Evolutionary conservation across 2,113 vertebrate species (phyloP), one percentile per base, ranked within the genome.

Genomic region (Passer domesticus): DNA sequence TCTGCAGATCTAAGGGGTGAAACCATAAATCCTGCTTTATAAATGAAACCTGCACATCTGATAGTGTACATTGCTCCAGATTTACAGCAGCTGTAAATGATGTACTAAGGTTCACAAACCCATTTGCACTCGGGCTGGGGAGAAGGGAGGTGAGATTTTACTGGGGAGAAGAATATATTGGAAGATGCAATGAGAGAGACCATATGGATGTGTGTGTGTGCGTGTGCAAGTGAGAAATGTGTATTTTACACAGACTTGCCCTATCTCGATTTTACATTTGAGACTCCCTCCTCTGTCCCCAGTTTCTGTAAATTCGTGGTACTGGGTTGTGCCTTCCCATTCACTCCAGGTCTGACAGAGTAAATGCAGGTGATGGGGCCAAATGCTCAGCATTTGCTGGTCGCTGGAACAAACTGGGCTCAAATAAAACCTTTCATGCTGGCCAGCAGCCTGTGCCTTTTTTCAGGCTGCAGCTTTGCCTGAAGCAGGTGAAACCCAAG

Each of bases 1-100:
- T 97, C 90, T 94, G 94, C 76, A 92, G 94, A 93, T 93, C 92
- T 92, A 91, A 96, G 84, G 69, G 62, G 88, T 78, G 53, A 95
- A 95, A 81, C 56, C 79, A 94, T 97, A 96, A 97, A 93, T 96
- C 83, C 92, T 90, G 68, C 90, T 93, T 96, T 96, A 90, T 81
- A 94, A 97, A 93, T 81, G 92, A 96, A 89, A 80, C 64, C 90
- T 92, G 92, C 83, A 75, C 90, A 92, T 80, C 90, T 86, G 93
- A 96, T 83, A 81, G 85, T 64, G 93, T 87, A 75, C 83, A 52
- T 59, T 81, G 90, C 66, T 83, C 56, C 75, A 90, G 69, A 96
- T 95, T 93, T 93, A 94, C 21, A 2, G 92, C 83, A 86, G 86
- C 73, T 84, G 73, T 92, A 90, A 96, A 86, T 56, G 79, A 87